Evolutionary conservation across 2,888 invertebrate species (phyloP).

Genomic region (Sceliomorpha sp.): DNA sequence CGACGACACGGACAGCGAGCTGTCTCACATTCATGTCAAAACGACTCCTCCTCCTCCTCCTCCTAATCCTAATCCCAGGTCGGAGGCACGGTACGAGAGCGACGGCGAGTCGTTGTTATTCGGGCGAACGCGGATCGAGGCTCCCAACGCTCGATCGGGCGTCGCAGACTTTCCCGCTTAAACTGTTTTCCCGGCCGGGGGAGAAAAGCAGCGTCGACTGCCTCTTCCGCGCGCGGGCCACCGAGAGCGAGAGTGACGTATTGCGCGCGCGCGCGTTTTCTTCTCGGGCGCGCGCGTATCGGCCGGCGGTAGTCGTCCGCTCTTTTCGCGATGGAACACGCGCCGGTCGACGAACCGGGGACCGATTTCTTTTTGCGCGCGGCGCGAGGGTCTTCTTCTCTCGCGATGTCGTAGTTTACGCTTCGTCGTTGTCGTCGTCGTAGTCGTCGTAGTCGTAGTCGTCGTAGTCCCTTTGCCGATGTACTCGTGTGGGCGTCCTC

Average conservation of each 20-base stretch:
- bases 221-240: constrained; percentile 5
- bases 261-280: constrained; percentile 41
- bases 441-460: too few species aligned
- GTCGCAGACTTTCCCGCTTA: constrained; percentile 14
- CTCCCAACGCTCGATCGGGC: constrained; percentile 5
- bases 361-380: constrained; percentile 23
- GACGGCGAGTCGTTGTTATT: too few species aligned
- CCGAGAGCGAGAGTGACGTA: constrained; percentile 47
- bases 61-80: too few species aligned
- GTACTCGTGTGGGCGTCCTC: constrained; percentile 34
- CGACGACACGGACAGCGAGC: too few species aligned
- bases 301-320: constrained; percentile 4
- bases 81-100: too few species aligned
- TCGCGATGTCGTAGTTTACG: background rate
- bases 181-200: constrained; percentile 20
- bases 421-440: too few species aligned
- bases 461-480: background rate
- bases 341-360: constrained; percentile 47
- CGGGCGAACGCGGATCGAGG: constrained; percentile 9
- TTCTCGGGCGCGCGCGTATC: constrained; percentile 40
- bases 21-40: too few species aligned
- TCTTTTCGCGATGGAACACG: constrained; percentile 11
- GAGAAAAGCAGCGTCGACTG: constrained; percentile 26
- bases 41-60: too few species aligned
- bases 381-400: constrained; percentile 3